phyloP scores from a whole-genome alignment of 2,113 vertebrate genomes.

The Tachycineta bicolor region DNA sequence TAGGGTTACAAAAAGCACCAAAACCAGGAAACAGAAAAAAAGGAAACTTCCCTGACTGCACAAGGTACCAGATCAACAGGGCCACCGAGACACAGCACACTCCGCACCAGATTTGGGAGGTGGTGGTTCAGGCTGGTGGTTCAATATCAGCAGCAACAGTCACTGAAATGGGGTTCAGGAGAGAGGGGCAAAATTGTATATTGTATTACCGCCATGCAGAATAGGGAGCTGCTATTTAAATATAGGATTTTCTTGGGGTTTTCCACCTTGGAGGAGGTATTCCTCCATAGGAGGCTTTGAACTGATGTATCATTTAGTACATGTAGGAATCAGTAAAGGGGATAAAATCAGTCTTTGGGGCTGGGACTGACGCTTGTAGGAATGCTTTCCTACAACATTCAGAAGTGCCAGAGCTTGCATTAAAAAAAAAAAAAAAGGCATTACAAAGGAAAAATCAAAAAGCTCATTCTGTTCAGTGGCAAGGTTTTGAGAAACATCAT shows the following conservation, averaged over 20 bases:
- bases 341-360: neutral
- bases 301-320: neutral
- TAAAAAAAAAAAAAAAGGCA: no score
- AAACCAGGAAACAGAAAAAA: slow-evolving; percentile 57
- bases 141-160: neutral
- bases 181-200: fast-evolving
- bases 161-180: neutral
- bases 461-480: neutral
- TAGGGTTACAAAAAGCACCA: slow-evolving; percentile 78
- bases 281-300: neutral
- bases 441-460: neutral
- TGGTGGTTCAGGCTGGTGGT: neutral
- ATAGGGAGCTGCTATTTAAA: neutral
- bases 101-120: neutral
- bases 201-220: neutral
- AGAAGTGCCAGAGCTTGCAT: neutral
- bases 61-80: slow-evolving; percentile 18
- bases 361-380: neutral
- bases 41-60: slow-evolving; percentile 37
- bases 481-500: neutral
- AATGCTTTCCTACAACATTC: slow-evolving; percentile 10
- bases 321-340: neutral
- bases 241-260: neutral
- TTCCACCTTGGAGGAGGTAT: slow-evolving; percentile 4
- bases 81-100: neutral